A percentile compares a stretch with the other conserved stretches of the same genome.
Conservation (phyloP, 2,797 vertebrate genomes). For the Microctenopoma steveboyesi region DNA sequence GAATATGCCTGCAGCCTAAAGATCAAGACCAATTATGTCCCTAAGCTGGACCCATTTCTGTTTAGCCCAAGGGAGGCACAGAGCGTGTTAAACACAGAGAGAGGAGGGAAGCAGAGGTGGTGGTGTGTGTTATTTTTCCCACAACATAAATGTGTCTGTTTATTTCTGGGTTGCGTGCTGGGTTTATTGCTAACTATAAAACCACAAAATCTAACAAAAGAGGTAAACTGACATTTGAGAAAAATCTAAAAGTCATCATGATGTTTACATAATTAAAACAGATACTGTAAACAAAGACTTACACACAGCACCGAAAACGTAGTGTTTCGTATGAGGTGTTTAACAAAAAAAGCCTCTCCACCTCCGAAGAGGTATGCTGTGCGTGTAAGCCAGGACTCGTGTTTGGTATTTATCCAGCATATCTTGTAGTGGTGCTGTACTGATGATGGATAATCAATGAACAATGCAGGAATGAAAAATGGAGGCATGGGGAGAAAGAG, state of each 20-base stretch:
- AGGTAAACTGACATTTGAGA: slow-evolving; percentile 6
- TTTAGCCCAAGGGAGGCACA: slow-evolving; percentile 72
- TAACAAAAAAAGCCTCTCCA: background rate
- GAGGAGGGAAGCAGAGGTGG: slow-evolving; percentile 65
- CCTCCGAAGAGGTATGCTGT: background rate
- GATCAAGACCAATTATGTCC: slow-evolving; percentile 86
- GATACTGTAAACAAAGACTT: background rate
- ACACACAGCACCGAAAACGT: slow-evolving; percentile 15
- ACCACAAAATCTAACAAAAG: slow-evolving; percentile 33
- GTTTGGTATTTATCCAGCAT: slow-evolving; percentile 36
- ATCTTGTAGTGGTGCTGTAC: slow-evolving; percentile 24
- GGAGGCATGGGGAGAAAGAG: slow-evolving; percentile 14
- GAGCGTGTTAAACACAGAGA: slow-evolving; percentile 71
- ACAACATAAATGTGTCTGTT: slow-evolving; percentile 79
- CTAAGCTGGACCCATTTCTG: slow-evolving; percentile 85
- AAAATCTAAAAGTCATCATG: slow-evolving; percentile 11
- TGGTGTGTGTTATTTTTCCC: slow-evolving; percentile 78
- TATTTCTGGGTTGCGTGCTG: slow-evolving; percentile 62
- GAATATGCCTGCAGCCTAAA: slow-evolving; percentile 81
- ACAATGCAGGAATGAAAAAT: slow-evolving; percentile 46
- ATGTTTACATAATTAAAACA: slow-evolving; percentile 1
- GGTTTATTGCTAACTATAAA: slow-evolving; percentile 54
- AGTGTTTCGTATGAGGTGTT: background rate
- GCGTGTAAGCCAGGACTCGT: slow-evolving; percentile 3
- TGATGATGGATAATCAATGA: slow-evolving; percentile 62